Conservation (phyloP, 2,797 vertebrate species). For the Labroides dimidiatus region DNA sequence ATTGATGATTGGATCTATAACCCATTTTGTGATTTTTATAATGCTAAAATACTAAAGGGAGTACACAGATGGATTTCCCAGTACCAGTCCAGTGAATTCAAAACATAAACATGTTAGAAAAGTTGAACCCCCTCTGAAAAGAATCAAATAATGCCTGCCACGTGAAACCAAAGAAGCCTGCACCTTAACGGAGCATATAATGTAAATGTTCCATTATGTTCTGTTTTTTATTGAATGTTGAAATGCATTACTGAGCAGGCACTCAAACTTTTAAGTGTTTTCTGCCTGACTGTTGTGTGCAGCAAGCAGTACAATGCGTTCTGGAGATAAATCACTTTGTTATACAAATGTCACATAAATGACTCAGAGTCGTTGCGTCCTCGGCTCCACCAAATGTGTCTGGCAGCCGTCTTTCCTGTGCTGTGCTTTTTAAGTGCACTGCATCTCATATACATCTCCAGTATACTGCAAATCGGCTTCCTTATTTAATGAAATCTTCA, state of each 20-base stretch:
- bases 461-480: neutral
- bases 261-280: neutral
- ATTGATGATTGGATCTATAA: too few relatives aligned
- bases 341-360: conserved; percentile 6
- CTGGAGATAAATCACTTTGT: neutral
- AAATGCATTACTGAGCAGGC: neutral
- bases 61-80: neutral
- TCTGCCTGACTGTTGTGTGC: neutral
- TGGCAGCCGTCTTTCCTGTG: neutral
- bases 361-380: neutral
- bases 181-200: neutral
- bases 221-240: neutral
- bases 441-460: neutral
- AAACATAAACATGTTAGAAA: neutral
- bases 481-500: conserved; percentile 47
- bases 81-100: neutral
- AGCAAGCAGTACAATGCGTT: neutral
- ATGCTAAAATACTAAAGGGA: too few relatives aligned
- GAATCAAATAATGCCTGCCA: neutral
- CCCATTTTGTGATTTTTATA: too few relatives aligned
- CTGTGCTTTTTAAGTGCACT: neutral
- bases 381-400: neutral
- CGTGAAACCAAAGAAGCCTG: too few relatives aligned
- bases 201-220: conserved; percentile 8
- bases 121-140: neutral